Base-by-base conservation (phyloP, 1,140 invertebrate species). In the Scaptomyza montana region DNA sequence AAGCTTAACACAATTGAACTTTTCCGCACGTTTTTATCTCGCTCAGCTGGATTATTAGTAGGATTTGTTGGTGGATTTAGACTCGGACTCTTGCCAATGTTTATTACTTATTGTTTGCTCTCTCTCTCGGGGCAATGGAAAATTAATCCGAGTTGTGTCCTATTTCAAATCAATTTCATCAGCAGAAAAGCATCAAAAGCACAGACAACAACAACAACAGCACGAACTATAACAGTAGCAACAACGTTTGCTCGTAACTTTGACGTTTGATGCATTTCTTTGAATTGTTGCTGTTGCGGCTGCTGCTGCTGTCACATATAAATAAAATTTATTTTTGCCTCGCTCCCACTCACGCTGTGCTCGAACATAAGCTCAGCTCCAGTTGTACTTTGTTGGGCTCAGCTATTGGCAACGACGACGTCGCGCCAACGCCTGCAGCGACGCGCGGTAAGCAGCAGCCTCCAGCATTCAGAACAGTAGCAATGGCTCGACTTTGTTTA, bases 401-500 rank as follows among this genome's bases (percentile, higher is more conserved):
- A 55, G 59, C 43, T 51, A 60, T 68, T 73, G 64, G 61, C 49
- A 67, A 51, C 55, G 51, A 7, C 45, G 19, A 19, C 43, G 59
- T 25, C 30, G 45, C 51, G 39, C 21, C 63, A 16, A 46, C 41
- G 16, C 9, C 61, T 5, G 13, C 13, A 21, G 59, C 50, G 12
- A 8, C 49, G 16, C 19, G 6, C 36, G 25, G 21, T 16, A 30
- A 56, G 25, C 62, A 46, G 28, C 47, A 45, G 54, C 65, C 28
- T 16, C 13, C 46, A 59, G 46, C 65, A 68, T 54, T 13, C 43
- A 63, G 21, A 62, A 69, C 66, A 62, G 66, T 61, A 69, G 62
- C 54, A 66, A 55, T 62, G 33, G 16, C 59, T 56, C 66, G 63
- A 57, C 66, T 70, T 67, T 82, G 80, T 84, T 82, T 82, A 78